Evolutionary conservation across 1,140 invertebrate species (phyloP).

Genomic region (Odontomachus brunneus): DNA sequence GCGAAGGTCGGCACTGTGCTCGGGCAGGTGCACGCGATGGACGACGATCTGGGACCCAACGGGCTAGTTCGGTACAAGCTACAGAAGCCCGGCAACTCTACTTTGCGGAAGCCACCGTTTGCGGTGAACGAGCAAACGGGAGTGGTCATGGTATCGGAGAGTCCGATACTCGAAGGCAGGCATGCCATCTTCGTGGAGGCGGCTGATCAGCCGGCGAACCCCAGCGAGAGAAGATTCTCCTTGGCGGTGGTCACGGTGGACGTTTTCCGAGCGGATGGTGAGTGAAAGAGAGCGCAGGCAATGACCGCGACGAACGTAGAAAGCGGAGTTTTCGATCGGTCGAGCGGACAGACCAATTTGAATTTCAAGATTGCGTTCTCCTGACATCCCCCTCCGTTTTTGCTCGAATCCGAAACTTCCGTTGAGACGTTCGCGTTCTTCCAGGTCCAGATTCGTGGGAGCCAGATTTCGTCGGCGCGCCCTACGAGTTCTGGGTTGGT

Average conservation of each 20-base stretch:
- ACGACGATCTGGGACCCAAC: slow-evolving; percentile 93
- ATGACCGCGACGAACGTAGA: too few species aligned
- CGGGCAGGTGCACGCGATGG: slow-evolving; percentile 91
- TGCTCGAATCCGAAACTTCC: too few species aligned
- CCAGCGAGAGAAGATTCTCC: slow-evolving; percentile 92
- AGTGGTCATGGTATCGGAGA: slow-evolving; percentile 89
- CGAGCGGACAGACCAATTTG: too few species aligned
- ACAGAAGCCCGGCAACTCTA: slow-evolving; percentile 89
- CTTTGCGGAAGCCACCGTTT: slow-evolving; percentile 89
- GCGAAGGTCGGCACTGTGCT: slow-evolving; percentile 89
- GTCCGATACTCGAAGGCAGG: slow-evolving; percentile 88
- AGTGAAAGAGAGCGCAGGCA: slow-evolving; percentile 55
- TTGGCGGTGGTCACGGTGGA: slow-evolving; percentile 93
- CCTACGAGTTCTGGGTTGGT: slow-evolving; percentile 96
- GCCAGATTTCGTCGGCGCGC: slow-evolving; percentile 94
- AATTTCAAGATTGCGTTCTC: too few species aligned
- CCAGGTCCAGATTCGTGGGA: slow-evolving; percentile 85
- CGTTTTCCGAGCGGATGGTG: slow-evolving; percentile 86
- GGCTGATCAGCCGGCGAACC: slow-evolving; percentile 92
- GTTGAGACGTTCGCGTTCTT: background rate
- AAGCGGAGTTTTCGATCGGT: too few species aligned
- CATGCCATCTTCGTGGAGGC: slow-evolving; percentile 93
- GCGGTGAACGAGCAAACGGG: slow-evolving; percentile 90
- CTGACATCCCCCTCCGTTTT: too few species aligned
- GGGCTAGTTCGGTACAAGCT: slow-evolving; percentile 92